A percentile compares a stretch with the other conserved stretches of the same genome.
Conservation (phyloP, 2,888 invertebrate species). For the Sthenelais limicola region DNA sequence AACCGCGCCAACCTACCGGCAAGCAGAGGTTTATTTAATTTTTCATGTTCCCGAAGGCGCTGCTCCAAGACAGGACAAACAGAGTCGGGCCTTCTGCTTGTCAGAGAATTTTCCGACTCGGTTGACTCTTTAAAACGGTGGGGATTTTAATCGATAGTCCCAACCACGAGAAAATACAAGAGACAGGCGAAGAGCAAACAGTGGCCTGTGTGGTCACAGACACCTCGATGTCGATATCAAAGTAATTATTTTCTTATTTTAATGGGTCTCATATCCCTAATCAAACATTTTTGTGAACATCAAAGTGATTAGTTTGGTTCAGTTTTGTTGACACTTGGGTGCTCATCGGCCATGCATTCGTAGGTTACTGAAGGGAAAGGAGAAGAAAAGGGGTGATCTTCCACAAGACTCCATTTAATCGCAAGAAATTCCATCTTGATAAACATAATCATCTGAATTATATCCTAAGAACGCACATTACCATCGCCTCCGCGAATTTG, state of each 20-base stretch:
- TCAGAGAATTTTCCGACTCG: slow-evolving; percentile 32
- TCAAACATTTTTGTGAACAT: slow-evolving; percentile 40
- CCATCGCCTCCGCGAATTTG: too few species aligned
- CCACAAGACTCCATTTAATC: too few species aligned
- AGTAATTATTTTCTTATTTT: slow-evolving; percentile 38
- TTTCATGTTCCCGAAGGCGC: slow-evolving; percentile 27
- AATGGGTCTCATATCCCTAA: slow-evolving; percentile 39
- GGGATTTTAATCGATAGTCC: slow-evolving; percentile 33
- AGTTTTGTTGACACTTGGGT: too few species aligned
- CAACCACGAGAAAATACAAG: slow-evolving; percentile 16
- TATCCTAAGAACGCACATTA: too few species aligned
- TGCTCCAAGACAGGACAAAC: slow-evolving; percentile 33
- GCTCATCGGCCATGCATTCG: too few species aligned
- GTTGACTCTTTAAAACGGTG: slow-evolving; percentile 27
- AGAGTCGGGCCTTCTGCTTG: slow-evolving; percentile 18
- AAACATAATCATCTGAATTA: too few species aligned
- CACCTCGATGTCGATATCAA: slow-evolving; percentile 33
- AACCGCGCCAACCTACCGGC: slow-evolving; percentile 28
- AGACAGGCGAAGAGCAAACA: not conserved
- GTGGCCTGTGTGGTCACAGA: slow-evolving; percentile 7
- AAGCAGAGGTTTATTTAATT: slow-evolving; percentile 30
- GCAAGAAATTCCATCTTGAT: too few species aligned
- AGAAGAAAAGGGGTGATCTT: too few species aligned
- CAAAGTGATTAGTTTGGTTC: slow-evolving; percentile 36
- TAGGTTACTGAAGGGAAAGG: too few species aligned